A percentile compares a stretch with the other conserved stretches of the same genome.
Conservation (phyloP, 2,113 vertebrate genomes). For the Nesogale talazaci region DNA sequence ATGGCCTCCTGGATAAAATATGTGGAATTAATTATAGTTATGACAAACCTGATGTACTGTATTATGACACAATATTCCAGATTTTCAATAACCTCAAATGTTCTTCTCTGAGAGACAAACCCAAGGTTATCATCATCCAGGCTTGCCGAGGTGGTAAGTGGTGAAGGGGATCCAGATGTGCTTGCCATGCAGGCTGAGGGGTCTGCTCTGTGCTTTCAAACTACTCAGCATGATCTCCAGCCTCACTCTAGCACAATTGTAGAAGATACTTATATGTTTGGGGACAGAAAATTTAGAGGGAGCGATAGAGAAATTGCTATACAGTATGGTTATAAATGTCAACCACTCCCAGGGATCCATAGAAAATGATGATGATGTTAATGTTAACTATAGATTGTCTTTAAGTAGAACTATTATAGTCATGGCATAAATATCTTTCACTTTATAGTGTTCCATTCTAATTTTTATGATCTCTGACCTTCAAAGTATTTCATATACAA, state of each 20-base stretch:
- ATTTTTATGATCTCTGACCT: neutral
- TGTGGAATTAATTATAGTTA: slow-evolving; percentile 74
- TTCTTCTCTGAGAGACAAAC: slow-evolving; percentile 85
- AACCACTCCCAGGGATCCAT: neutral
- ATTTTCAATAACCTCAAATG: slow-evolving; percentile 86
- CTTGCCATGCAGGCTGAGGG: neutral
- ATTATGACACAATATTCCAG: slow-evolving; percentile 82
- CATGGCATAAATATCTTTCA: neutral
- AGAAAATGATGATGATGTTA: neutral
- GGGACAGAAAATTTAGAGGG: neutral
- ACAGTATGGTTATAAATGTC: neutral
- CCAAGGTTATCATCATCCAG: slow-evolving; percentile 91
- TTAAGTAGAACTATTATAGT: neutral
- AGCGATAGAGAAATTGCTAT: neutral
- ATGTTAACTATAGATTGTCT: neutral
- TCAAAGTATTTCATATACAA: neutral
- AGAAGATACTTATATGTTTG: neutral
- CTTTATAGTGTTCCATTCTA: neutral
- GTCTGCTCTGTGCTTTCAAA: neutral
- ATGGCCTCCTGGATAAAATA: slow-evolving; percentile 83
- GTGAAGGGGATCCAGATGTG: neutral
- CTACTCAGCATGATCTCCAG: neutral
- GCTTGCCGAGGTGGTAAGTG: slow-evolving; percentile 88
- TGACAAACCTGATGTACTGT: slow-evolving; percentile 73
- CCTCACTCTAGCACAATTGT: neutral